phyloP scores from a whole-genome alignment of 1,140 invertebrate genomes.

The Halesus radiatus region DNA sequence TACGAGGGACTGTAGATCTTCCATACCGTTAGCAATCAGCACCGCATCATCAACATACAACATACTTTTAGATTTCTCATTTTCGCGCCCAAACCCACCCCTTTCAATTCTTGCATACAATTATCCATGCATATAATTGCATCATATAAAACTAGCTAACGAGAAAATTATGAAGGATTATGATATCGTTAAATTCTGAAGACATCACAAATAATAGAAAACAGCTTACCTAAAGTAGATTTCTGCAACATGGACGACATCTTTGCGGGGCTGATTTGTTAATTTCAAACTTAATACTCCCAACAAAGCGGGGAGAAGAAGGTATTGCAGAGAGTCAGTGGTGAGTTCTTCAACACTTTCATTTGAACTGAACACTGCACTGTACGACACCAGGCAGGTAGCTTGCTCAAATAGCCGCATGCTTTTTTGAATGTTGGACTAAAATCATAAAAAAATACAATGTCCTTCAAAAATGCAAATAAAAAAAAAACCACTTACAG shows the following conservation, averaged over 20 bases:
- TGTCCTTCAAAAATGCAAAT: no score
- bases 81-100: no score
- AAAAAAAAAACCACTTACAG: no score
- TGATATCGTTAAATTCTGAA: neutral
- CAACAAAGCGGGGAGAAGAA: conserved; percentile 86
- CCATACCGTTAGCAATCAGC: no score
- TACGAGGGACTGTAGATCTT: no score
- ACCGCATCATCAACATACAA: no score
- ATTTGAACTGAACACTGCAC: conserved; percentile 89
- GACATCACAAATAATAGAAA: neutral
- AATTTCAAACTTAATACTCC: conserved; percentile 82
- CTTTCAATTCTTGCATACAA: no score
- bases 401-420: conserved; percentile 84
- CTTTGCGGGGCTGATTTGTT: conserved; percentile 73
- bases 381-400: conserved; percentile 82
- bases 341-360: conserved; percentile 90
- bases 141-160: no score
- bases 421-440: conserved; percentile 78
- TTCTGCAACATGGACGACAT: conserved; percentile 81
- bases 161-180: neutral
- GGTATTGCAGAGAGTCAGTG: conserved; percentile 87
- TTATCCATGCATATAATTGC: no score
- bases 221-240: conserved; percentile 79
- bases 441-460: conserved; percentile 56
- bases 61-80: no score